These are phyloP conservation scores for Limonius californicus DNA, from an alignment of 1,140 invertebrate genomes.

Conservation along the genomic window DNA sequence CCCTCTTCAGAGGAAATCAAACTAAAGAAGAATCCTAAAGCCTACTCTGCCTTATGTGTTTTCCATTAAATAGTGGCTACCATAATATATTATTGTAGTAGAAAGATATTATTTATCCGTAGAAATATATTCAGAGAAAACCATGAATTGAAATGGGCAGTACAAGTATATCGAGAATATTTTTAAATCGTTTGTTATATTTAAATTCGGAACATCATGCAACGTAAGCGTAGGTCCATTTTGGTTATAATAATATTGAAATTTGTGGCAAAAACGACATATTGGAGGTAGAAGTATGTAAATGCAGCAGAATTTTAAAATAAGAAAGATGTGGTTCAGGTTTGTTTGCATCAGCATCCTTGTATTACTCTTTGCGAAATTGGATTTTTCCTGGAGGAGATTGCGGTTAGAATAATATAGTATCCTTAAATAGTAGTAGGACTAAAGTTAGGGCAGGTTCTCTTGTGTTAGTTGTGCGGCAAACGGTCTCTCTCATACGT, in stretches of 20 bases:
- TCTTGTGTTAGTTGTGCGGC: neutral
- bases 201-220: too few species aligned
- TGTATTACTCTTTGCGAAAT: neutral
- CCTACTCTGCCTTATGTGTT: too few species aligned
- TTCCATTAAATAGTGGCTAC: too few species aligned
- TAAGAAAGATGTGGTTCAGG: neutral
- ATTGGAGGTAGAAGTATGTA: neutral
- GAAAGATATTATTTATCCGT: too few species aligned
- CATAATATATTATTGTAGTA: too few species aligned
- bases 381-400: constrained; percentile 1
- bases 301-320: neutral
- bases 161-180: too few species aligned
- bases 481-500: neutral
- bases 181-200: too few species aligned
- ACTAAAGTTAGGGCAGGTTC: neutral
- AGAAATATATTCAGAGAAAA: too few species aligned
- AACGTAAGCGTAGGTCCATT: too few species aligned
- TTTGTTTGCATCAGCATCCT: neutral
- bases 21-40: too few species aligned
- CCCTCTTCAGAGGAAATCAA: too few species aligned
- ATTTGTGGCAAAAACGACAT: neutral
- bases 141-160: too few species aligned
- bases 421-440: neutral
- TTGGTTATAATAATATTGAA: neutral
- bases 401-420: constrained; percentile 1